These are phyloP conservation scores for Dryobates pubescens DNA, from an alignment of 2,797 vertebrate genomes.

Conservation along the genomic window DNA sequence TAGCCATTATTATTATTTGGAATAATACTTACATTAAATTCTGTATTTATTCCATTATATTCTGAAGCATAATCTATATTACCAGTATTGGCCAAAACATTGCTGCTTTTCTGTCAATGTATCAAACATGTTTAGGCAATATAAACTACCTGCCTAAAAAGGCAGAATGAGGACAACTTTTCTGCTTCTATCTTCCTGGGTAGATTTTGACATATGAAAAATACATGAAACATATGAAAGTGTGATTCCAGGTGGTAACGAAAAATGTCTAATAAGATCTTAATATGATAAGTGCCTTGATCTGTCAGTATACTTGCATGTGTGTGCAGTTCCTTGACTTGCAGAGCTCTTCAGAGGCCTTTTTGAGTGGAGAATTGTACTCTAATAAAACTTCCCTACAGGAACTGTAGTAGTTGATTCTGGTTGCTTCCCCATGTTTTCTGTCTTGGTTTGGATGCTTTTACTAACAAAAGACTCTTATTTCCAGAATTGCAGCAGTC, in stretches of 20 bases:
- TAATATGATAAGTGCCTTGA: not conserved
- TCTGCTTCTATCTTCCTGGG: constrained; percentile 26
- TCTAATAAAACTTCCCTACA: not conserved
- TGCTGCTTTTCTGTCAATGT: not conserved
- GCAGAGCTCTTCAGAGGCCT: not conserved
- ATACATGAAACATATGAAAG: constrained; percentile 38
- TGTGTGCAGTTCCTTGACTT: not conserved
- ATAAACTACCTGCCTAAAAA: constrained; percentile 51
- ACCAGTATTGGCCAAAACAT: not conserved
- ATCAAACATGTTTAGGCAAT: not conserved
- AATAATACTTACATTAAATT: not conserved
- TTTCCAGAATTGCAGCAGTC: not conserved
- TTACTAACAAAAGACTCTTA: not conserved
- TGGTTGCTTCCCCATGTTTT: not conserved
- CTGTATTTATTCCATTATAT: not conserved
- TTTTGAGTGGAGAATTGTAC: not conserved
- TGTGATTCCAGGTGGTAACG: constrained; percentile 48
- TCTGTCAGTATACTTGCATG: not conserved
- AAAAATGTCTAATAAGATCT: constrained; percentile 9
- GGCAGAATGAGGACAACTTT: constrained; percentile 51
- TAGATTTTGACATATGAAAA: constrained; percentile 11
- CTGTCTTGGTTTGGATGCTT: not conserved
- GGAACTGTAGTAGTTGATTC: not conserved
- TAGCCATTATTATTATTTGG: not conserved
- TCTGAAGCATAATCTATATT: not conserved